phyloP scores from a whole-genome alignment of 2,113 vertebrate genomes.

The Anas platyrhynchos region DNA sequence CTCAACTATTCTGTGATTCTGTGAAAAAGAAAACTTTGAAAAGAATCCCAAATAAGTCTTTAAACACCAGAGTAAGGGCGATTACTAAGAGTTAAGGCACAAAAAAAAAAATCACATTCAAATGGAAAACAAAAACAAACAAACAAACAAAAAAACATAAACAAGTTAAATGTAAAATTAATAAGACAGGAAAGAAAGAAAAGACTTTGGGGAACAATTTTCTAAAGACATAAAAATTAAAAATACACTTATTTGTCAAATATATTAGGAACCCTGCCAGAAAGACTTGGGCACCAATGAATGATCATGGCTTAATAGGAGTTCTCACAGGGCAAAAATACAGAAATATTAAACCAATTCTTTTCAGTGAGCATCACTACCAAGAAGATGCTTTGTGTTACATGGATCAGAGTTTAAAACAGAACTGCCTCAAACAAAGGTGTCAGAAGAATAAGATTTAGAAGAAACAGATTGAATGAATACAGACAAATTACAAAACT shows the following conservation, averaged over 20 bases:
- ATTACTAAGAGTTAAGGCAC: not conserved
- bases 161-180: slow-evolving; percentile 24
- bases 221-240: slow-evolving; percentile 22
- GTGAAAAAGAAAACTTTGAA: not conserved
- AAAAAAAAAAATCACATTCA: slow-evolving; percentile 7
- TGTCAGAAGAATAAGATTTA: not conserved
- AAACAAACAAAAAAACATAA: not conserved
- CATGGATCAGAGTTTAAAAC: not conserved
- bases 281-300: not conserved
- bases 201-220: not conserved
- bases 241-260: slow-evolving; percentile 30
- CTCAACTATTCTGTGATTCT: too few species aligned
- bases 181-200: not conserved
- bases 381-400: not conserved
- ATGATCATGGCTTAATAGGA: not conserved
- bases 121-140: not conserved
- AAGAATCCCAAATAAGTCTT: not conserved
- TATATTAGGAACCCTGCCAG: not conserved
- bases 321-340: slow-evolving; percentile 18
- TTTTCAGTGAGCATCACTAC: not conserved
- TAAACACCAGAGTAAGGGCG: not conserved
- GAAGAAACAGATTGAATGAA: not conserved
- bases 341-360: slow-evolving; percentile 36
- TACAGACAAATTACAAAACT: not conserved
- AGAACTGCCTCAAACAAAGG: not conserved